Conservation (phyloP, 2,888 invertebrate species). For the Hylaea fasciaria region DNA sequence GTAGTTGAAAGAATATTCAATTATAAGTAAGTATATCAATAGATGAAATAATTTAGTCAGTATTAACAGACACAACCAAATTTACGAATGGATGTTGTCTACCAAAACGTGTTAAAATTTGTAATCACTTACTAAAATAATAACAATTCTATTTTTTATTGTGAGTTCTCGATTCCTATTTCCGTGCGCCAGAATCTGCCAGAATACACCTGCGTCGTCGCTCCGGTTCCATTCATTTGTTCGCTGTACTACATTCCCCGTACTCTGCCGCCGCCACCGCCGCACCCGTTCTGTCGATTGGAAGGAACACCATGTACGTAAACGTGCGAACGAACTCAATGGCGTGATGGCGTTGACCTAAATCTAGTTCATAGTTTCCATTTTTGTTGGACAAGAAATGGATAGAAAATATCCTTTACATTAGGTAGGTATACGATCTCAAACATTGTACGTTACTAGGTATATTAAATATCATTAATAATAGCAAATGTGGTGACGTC, state of each 20-base stretch:
- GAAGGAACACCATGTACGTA: conserved; percentile 16
- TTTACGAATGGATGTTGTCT: not conserved
- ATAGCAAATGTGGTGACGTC: too few relatives aligned
- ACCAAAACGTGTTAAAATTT: too few relatives aligned
- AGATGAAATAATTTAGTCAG: too few relatives aligned
- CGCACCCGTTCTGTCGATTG: conserved; percentile 24
- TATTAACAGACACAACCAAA: too few relatives aligned
- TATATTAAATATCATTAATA: too few relatives aligned
- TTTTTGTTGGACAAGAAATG: conserved; percentile 7
- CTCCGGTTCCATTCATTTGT: conserved; percentile 55
- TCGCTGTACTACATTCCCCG: conserved; percentile 43
- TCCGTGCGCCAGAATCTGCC: not conserved
- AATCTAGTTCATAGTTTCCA: conserved; percentile 16
- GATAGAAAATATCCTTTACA: not conserved
- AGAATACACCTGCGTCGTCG: conserved; percentile 45
- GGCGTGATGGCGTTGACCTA: conserved; percentile 19
- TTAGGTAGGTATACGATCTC: too few relatives aligned
- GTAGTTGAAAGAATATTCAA: too few relatives aligned
- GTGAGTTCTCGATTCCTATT: too few relatives aligned
- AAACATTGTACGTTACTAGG: too few relatives aligned
- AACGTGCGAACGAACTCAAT: conserved; percentile 3
- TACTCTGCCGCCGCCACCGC: conserved; percentile 5
- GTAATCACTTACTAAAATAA: too few relatives aligned
- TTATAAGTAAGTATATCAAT: too few relatives aligned
- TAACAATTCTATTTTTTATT: too few relatives aligned